phyloP scores from a whole-genome alignment of 1,140 invertebrate species.

The Pectinophora gossypiella region DNA sequence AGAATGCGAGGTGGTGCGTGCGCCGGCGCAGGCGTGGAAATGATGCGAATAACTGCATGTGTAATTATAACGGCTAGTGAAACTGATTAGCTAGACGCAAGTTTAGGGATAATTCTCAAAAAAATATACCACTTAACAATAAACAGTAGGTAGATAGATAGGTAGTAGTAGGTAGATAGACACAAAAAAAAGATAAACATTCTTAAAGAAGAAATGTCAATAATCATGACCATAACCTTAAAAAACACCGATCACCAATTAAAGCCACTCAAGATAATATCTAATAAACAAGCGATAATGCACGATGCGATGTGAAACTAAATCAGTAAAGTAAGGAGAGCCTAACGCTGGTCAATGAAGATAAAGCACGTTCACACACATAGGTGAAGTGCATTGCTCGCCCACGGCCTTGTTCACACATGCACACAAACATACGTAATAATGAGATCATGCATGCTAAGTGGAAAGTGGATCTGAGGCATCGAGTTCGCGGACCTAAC shows the following conservation, averaged over 20 bases:
- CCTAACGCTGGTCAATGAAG: constrained; percentile 33
- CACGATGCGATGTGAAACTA: neutral
- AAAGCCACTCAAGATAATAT: neutral
- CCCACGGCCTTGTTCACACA: neutral
- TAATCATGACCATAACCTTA: no score
- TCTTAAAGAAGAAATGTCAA: no score
- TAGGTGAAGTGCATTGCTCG: neutral
- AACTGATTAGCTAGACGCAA: constrained; percentile 22
- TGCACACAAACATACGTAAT: neutral
- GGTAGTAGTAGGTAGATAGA: no score
- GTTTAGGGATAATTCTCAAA: neutral
- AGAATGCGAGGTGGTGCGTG: constrained; percentile 38
- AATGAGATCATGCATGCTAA: constrained; percentile 2
- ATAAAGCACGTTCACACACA: constrained; percentile 43
- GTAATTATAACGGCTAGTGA: constrained; percentile 30
- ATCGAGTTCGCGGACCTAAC: neutral
- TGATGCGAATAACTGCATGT: constrained; percentile 38
- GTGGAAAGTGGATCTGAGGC: constrained; percentile 2
- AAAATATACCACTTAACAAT: no score
- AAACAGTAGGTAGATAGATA: no score
- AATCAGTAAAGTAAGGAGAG: constrained; percentile 19
- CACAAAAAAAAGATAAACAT: no score
- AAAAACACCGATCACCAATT: neutral
- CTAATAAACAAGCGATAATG: neutral
- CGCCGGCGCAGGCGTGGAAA: constrained; percentile 15